Base-by-base conservation (phyloP, 2,888 invertebrate genomes). In the Rotaria macrura region DNA sequence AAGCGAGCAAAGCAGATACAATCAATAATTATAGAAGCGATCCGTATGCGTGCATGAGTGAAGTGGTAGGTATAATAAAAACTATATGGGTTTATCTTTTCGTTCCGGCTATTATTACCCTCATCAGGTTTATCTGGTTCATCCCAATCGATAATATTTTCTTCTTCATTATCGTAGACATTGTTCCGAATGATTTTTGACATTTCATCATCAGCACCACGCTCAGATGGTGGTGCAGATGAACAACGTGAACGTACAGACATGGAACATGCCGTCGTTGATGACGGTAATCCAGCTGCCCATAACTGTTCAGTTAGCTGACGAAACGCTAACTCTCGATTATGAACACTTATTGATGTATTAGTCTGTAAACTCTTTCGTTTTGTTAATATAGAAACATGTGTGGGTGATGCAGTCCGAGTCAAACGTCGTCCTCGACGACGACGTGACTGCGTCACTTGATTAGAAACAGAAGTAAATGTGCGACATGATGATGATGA, bases 41-140 rank as follows among this genome's bases (percentile, higher is more conserved):
- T 20, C 14, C 7, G 20, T 34, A 20, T 65, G 34, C 34, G 5
- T 20, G 3, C 6, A 14, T 65, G 20, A 34, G 65, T 34, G 7
- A 65, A 29, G 38, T 34, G 38, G 65, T 65, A 34, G 65, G n/a
- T n/a, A n/a, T n/a, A n/a, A n/a, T n/a, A n/a, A n/a, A n/a, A n/a
- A 17, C 2, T 34, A 20, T 65, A 34, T 34, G 5, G 38, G 14
- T 65, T 20, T 20, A 20, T 20, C 25, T 17, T 65, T 65, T 17
- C 38, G 34, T 34, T 29, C 0, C 34, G 0, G 34, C 34, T 65
- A 65, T 20, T 65, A 38, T 65, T 79, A 79, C 79, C 79, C 4
- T 79, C 79, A 79, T 79, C 79, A n/a, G 79, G 79, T 79, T 79
- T 79, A n/a, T 79, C 79, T 43, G 43, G 43, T 25, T 79, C 79